Conservation (phyloP, 2,797 vertebrate genomes). For the Emydoidea blandingii region DNA sequence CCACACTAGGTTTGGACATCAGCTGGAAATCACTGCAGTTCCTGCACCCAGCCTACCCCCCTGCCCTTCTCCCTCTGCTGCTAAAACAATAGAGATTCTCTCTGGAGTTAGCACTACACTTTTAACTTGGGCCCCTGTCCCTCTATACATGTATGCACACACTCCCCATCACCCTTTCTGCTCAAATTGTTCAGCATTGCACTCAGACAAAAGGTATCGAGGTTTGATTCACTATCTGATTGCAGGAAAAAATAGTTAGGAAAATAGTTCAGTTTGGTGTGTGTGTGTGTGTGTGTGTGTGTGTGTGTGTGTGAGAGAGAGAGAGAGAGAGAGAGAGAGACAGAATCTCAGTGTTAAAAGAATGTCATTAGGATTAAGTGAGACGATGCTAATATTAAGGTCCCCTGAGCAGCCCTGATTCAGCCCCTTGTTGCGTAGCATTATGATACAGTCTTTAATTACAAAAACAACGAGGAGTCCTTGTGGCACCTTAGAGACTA, state of each 20-base stretch:
- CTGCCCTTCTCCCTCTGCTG: too few species aligned
- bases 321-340: not conserved
- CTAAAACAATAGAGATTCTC: not conserved
- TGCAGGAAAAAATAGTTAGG: not conserved
- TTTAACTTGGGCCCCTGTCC: not conserved
- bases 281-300: not conserved
- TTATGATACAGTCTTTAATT: not conserved
- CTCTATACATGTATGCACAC: not conserved
- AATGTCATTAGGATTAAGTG: not conserved
- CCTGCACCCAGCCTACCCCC: not conserved
- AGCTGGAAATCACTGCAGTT: not conserved
- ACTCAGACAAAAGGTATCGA: not conserved
- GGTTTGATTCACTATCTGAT: not conserved
- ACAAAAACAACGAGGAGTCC: too few species aligned
- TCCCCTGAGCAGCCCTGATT: not conserved
- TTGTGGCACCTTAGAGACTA: too few species aligned
- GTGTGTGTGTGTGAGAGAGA: not conserved
- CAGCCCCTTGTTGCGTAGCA: not conserved
- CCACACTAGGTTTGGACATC: not conserved
- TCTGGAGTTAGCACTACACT: not conserved
- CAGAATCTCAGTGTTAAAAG: not conserved
- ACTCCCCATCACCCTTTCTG: not conserved
- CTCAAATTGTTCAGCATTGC: not conserved
- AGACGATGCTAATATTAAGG: not conserved
- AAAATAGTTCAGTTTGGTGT: not conserved